Base-by-base conservation (phyloP, 1,140 invertebrate species). In the Cherax destructor region DNA sequence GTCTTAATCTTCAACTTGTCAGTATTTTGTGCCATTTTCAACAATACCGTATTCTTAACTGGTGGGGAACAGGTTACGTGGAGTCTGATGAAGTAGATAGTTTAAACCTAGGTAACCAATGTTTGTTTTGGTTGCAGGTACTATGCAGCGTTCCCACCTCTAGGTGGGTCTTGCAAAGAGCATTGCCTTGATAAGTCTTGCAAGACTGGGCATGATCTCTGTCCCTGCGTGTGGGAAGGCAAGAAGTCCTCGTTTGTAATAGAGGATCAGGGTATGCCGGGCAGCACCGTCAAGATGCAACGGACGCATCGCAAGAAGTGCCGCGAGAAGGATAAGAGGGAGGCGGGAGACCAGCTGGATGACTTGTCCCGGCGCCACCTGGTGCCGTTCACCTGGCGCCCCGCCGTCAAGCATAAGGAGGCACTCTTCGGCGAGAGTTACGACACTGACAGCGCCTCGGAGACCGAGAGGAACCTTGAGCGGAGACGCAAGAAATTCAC, bases 71-170 rank as follows among this genome's bases (percentile, higher is more conserved):
- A n/a, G n/a, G n/a, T n/a, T n/a, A n/a, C n/a, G n/a, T n/a, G n/a
- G n/a, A n/a, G 30, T 41, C 30, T 41, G 30, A 41, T 41, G 30
- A 1, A 41, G 30, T 41, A 41, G 30, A 41, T 41, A 41, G 30
- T 41, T 41, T 41, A 41, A 41, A 41, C 30, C 30, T 41, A 0
- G 30, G 30, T 41, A 41, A 41, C 2, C 30, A 41, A 2, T 41
- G 30, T 2, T 41, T 41, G 30, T 59, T 49, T 81, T 74, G 11
- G 61, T 18, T 13, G 30, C 41, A 91, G 89, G 72, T 91, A 91
- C 56, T 91, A 91, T 91, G 89, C 89, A 79, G 89, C 89, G 59
- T 91, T 91, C 86, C 89, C 89, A 85, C 89, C 89, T 78, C 83
- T 91, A 41, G 86, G 89, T 86, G 77, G 83, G 13, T 85, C 74